Conservation (phyloP, 37 sponge, comb jelly and placozoan species). For the Theonella swinhoei region DNA sequence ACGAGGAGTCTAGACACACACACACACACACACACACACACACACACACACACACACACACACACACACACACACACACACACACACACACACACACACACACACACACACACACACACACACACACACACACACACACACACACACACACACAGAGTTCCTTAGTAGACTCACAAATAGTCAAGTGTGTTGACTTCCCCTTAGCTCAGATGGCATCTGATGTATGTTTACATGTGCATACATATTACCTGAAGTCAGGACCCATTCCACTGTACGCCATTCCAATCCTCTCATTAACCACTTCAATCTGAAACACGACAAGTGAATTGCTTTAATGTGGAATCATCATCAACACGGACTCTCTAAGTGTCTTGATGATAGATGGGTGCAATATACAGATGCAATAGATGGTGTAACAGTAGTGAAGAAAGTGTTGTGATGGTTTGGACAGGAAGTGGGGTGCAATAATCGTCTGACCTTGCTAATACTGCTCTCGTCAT, state of each 20-base stretch:
- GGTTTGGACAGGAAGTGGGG: too few relatives aligned
- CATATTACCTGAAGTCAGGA: constrained; percentile 91
- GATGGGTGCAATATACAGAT: too few relatives aligned
- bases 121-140: background rate
- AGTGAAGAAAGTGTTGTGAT: too few relatives aligned
- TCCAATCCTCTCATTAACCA: constrained; percentile 82
- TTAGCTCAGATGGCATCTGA: background rate
- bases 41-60: constrained; percentile 26
- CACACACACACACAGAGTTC: background rate
- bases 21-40: constrained; percentile 23
- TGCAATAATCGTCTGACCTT: constrained; percentile 89
- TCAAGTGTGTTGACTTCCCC: background rate
- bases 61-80: constrained; percentile 4
- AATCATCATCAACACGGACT: background rate
- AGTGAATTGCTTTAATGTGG: constrained; percentile 1
- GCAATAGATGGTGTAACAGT: too few relatives aligned
- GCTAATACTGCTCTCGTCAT: constrained; percentile 87
- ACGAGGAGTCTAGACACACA: constrained; percentile 79
- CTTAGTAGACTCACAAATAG: background rate
- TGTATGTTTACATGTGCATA: background rate
- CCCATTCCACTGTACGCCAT: constrained; percentile 99
- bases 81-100: too few relatives aligned
- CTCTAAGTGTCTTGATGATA: background rate
- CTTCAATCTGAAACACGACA: constrained; percentile 77
- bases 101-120: too few relatives aligned